Evolutionary conservation across 1,140 invertebrate species (phyloP), one percentile per base, ranked within the genome.

Genomic region (Bombus sylvicola): DNA sequence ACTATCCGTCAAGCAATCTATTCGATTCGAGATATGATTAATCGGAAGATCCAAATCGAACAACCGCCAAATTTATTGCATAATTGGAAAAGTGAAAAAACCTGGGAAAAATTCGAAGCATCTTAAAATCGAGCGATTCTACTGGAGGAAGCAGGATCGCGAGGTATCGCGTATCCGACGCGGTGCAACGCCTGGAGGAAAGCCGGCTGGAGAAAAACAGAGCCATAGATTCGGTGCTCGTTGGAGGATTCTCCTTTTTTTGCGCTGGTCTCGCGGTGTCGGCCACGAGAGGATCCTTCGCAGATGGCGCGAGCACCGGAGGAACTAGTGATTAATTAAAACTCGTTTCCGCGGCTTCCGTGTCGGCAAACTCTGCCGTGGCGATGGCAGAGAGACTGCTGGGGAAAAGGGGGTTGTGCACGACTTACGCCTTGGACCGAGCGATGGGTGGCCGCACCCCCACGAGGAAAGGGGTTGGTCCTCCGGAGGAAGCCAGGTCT

Each of bases 271-370:
- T 81, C 84, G 83, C 66, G 83, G 77, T 85, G 77, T 81, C 79
- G 84, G 43, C 39, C 73, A 53, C 73, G 62, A 59, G 73, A 83
- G 66, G 73, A 83, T 77, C 85, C 62, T 64, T 81, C 80, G 85
- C 85, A 82, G 80, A 86, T 86, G 79, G 81, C 64, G 81, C 85
- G 53, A 75, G 77, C 53, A n/a, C 53, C 76, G 34, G 43, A 75
- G 79, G 41, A 53, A 69, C 72, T 71, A 31, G 85, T 83, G 81
- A 86, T 86, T 86, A 86, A 86, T 86, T 86, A 86, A 86, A 86
- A 86, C 85, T 86, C 73, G 83, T 85, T 85, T 80, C 83, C 83
- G 77, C 53, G 83, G 77, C 39, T 64, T 75, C 57, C 77, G 76
- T 72, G 78, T 71, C 34, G 39, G 37, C 47, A 53, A 53, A 53